These are phyloP conservation scores for Chiloscyllium plagiosum DNA, from an alignment of 2,113 vertebrate genomes.

Conservation along the genomic window DNA sequence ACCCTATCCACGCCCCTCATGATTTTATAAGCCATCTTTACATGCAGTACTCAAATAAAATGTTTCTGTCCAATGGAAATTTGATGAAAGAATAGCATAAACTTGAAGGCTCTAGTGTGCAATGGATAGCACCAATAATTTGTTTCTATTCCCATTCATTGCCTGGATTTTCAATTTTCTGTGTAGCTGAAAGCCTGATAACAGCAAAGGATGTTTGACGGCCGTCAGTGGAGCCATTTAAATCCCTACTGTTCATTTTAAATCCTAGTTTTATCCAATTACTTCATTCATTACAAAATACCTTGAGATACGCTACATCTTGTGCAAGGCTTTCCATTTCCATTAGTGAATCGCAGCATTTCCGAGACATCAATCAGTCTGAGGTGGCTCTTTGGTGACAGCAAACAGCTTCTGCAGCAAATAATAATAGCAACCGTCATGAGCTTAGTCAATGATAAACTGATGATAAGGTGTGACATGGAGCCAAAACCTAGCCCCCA, in stretches of 20 bases:
- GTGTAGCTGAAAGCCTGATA: background rate
- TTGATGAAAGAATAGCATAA: background rate
- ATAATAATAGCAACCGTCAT: background rate
- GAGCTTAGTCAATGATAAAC: background rate
- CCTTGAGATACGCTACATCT: background rate
- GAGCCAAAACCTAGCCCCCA: background rate
- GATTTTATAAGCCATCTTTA: background rate
- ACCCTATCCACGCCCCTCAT: too few relatives aligned
- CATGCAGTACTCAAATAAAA: background rate
- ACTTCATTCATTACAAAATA: conserved; percentile 2
- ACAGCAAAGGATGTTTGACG: background rate
- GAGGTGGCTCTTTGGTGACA: background rate
- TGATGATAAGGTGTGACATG: background rate
- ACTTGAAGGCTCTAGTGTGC: background rate
- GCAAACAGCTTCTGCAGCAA: background rate
- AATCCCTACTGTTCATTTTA: background rate
- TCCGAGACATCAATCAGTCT: background rate
- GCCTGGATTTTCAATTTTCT: background rate
- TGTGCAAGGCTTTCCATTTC: background rate
- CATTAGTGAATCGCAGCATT: background rate
- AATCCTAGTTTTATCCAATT: background rate
- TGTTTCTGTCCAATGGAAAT: background rate
- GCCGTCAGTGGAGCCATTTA: background rate
- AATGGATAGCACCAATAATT: background rate
- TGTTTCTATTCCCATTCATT: background rate